phyloP scores from a whole-genome alignment of 2,888 invertebrate genomes.

The Macrosoma leucophasiata region DNA sequence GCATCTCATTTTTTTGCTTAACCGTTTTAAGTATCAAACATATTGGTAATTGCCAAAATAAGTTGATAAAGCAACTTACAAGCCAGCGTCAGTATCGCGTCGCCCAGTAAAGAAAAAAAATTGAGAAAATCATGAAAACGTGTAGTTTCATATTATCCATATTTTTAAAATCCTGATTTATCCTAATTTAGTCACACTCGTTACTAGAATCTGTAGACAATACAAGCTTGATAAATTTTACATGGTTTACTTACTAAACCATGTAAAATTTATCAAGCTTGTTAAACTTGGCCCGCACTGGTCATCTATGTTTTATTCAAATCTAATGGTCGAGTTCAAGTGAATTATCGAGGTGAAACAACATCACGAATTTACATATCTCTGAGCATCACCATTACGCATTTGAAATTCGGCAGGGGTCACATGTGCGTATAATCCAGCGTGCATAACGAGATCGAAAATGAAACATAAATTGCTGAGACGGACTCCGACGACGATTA shows the following conservation, averaged over 20 bases:
- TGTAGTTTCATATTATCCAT: too few relatives aligned
- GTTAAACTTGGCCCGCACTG: neutral
- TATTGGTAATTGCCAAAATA: too few relatives aligned
- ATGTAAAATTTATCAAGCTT: conserved; percentile 1
- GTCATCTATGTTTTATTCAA: neutral
- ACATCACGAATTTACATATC: conserved; percentile 53
- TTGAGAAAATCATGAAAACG: too few relatives aligned
- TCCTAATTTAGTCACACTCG: too few relatives aligned
- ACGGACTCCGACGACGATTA: conserved; percentile 69
- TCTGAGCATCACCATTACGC: conserved; percentile 52
- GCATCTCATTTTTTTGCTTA: too few relatives aligned
- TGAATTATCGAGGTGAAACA: conserved; percentile 7
- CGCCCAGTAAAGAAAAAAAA: too few relatives aligned
- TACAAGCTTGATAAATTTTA: conserved; percentile 1
- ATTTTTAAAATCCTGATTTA: too few relatives aligned
- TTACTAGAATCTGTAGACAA: too few relatives aligned
- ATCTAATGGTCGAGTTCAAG: neutral
- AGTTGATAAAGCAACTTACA: too few relatives aligned
- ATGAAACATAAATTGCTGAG: conserved; percentile 73
- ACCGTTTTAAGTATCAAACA: too few relatives aligned
- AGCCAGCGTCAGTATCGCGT: too few relatives aligned
- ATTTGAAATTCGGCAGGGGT: conserved; percentile 46
- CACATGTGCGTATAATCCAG: conserved; percentile 57
- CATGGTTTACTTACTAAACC: neutral
- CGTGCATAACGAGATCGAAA: conserved; percentile 72